These are phyloP conservation scores for Panthera tigris DNA, from an alignment of 2,113 vertebrate genomes.

Conservation along the genomic window DNA sequence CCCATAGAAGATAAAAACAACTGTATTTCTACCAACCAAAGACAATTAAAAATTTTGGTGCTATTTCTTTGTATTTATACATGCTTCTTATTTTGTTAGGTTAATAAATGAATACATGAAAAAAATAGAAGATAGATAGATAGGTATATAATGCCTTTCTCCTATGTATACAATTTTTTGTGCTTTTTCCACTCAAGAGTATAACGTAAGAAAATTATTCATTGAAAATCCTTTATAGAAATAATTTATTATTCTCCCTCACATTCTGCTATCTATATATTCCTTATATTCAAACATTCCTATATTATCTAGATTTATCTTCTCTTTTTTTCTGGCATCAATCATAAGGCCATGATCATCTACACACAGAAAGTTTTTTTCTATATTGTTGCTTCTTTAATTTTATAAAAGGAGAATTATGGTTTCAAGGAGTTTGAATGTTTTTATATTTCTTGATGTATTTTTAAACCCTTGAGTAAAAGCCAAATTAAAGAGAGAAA, in stretches of 20 bases:
- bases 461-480: slow-evolving; percentile 25
- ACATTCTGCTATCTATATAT: not conserved
- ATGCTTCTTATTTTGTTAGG: not conserved
- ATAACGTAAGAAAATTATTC: not conserved
- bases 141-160: not conserved
- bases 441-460: slow-evolving; percentile 5
- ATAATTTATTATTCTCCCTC: not conserved
- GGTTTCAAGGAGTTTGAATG: not conserved
- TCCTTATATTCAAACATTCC: not conserved
- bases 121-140: not conserved
- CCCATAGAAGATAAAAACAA: not conserved
- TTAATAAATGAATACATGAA: not conserved
- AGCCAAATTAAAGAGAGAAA: slow-evolving; percentile 19
- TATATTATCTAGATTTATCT: not conserved
- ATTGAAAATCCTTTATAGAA: not conserved
- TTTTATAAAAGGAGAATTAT: not conserved
- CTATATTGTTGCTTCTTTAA: not conserved
- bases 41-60: not conserved
- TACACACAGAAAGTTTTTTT: not conserved
- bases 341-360: not conserved
- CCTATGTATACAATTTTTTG: not conserved
- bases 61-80: not conserved
- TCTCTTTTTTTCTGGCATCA: not conserved
- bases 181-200: not conserved
- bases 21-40: not conserved